Conservation (phyloP, 2,888 invertebrate genomes). For the Cheilosia pagana region DNA sequence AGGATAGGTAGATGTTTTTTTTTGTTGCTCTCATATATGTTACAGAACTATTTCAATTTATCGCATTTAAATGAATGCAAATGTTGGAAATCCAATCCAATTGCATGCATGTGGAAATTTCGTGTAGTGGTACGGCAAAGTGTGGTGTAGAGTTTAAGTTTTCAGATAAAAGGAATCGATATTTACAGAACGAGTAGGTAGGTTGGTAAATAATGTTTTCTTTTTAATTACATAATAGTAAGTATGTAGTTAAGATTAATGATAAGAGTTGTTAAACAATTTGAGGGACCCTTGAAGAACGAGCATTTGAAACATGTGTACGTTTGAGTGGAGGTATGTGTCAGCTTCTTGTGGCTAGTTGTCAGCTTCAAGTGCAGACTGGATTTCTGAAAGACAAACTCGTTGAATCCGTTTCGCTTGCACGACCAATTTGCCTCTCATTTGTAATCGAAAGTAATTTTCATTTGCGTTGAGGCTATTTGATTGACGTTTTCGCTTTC, state of each 20-base stretch:
- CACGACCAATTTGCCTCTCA: too few relatives aligned
- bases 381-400: too few relatives aligned
- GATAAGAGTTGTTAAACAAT: neutral
- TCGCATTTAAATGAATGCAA: constrained; percentile 6
- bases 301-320: neutral
- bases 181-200: neutral
- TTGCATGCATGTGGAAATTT: constrained; percentile 20
- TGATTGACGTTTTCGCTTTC: too few relatives aligned
- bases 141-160: neutral
- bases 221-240: too few relatives aligned
- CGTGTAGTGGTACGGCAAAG: neutral
- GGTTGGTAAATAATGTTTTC: too few relatives aligned
- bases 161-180: neutral
- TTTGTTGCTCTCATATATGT: neutral
- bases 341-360: too few relatives aligned
- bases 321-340: too few relatives aligned
- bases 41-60: neutral
- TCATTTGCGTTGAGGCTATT: too few relatives aligned
- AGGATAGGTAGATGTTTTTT: neutral
- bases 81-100: constrained; percentile 2
- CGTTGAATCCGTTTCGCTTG: too few relatives aligned
- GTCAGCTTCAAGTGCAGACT: too few relatives aligned
- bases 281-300: constrained; percentile 11
- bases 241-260: neutral
- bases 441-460: too few relatives aligned